phyloP scores from a whole-genome alignment of 2,888 invertebrate genomes.

The Rhopalosiphum nymphaeae region DNA sequence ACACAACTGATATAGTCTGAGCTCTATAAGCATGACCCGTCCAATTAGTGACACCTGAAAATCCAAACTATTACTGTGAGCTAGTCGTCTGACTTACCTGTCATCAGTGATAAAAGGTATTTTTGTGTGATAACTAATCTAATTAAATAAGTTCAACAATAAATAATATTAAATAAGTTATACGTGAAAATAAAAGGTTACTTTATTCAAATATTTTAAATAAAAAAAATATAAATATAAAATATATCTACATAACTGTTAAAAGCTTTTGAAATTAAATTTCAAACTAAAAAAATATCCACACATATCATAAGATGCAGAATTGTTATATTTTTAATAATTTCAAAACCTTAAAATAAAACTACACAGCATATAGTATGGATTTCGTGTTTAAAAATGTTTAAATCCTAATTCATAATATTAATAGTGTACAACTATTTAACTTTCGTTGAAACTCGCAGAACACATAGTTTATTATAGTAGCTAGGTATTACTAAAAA shows the following conservation, averaged over 20 bases:
- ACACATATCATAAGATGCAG: background rate
- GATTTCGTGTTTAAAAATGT: background rate
- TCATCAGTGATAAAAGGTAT: background rate
- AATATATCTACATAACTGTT: background rate
- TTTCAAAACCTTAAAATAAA: background rate
- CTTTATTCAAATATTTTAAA: background rate
- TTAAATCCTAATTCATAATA: background rate
- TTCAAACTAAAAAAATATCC: background rate
- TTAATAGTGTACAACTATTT: background rate
- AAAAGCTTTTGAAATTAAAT: background rate
- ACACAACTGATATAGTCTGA: background rate
- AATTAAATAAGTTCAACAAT: background rate
- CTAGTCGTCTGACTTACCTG: background rate
- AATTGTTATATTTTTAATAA: background rate
- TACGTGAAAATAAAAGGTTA: background rate
- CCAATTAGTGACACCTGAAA: constrained; percentile 1
- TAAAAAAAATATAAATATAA: background rate
- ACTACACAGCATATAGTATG: background rate
- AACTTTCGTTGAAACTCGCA: background rate
- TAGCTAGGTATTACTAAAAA: background rate
- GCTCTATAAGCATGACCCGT: background rate
- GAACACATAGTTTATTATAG: background rate
- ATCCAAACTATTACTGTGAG: background rate
- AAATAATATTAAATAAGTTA: background rate
- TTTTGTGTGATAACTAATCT: background rate